phyloP scores from a whole-genome alignment of 2,888 invertebrate genomes.

The Heliconius erato region DNA sequence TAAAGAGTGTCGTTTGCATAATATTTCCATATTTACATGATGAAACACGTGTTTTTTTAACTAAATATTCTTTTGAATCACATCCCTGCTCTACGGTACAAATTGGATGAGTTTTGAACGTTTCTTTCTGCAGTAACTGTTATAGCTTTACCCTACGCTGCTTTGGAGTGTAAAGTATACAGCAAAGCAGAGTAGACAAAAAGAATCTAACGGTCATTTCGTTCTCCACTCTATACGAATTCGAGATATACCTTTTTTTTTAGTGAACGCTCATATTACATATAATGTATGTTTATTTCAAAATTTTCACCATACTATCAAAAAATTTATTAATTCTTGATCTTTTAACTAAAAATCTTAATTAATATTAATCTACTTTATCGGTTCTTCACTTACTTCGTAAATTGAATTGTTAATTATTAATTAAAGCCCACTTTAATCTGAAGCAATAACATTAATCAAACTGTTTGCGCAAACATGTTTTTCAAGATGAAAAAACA shows the following conservation, averaged over 20 bases:
- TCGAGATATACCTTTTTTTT: too few species aligned
- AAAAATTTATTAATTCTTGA: too few species aligned
- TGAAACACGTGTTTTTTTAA: conserved; percentile 29
- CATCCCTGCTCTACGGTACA: background rate
- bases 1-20: conserved; percentile 41
- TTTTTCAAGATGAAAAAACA: conserved; percentile 66
- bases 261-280: too few species aligned
- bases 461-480: conserved; percentile 72
- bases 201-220: too few species aligned
- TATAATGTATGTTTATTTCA: too few species aligned
- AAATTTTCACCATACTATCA: too few species aligned
- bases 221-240: too few species aligned
- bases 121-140: background rate
- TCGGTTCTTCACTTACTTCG: background rate
- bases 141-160: background rate
- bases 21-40: conserved; percentile 39
- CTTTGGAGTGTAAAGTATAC: too few species aligned
- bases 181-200: too few species aligned
- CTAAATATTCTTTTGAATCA: conserved; percentile 23
- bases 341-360: too few species aligned
- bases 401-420: conserved; percentile 30
- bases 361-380: background rate
- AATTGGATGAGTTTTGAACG: background rate
- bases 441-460: conserved; percentile 62
- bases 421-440: conserved; percentile 54